phyloP scores from a whole-genome alignment of 30 jellyfish, hydroid and myxozoan genomes.

The Phacellophora camtschatica region DNA sequence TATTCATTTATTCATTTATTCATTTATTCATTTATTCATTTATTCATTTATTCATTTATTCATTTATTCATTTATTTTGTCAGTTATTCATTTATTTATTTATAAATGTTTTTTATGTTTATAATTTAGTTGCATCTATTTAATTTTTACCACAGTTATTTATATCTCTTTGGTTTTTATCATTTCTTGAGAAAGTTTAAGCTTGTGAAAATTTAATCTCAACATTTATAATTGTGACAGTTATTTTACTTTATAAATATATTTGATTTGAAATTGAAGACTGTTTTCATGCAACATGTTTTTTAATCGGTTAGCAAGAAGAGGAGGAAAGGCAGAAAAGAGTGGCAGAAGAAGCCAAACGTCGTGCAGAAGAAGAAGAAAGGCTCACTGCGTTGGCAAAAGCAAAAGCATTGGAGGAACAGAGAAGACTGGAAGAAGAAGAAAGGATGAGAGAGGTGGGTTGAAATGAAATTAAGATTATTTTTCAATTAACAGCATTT shows the following conservation, averaged over 20 bases:
- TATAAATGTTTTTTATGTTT: too few species aligned
- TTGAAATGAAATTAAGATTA: not conserved
- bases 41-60: not conserved
- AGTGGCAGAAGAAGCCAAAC: constrained; percentile 88
- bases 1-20: not conserved
- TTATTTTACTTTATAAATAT: too few species aligned
- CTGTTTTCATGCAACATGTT: not conserved
- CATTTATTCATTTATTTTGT: not conserved
- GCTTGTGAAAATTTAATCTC: not conserved
- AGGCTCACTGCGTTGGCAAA: constrained; percentile 84
- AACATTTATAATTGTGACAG: not conserved
- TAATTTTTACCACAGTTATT: too few species aligned
- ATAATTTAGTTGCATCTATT: too few species aligned
- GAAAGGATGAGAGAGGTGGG: constrained; percentile 74
- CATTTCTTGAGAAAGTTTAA: too few species aligned
- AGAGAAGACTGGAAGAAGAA: constrained; percentile 81
- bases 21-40: not conserved
- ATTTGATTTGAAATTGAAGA: too few species aligned
- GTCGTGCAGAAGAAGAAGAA: constrained; percentile 85
- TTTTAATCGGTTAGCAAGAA: constrained; percentile 49
- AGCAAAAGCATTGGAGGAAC: constrained; percentile 84
- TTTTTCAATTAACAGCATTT: too few species aligned
- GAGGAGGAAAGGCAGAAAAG: constrained; percentile 82
- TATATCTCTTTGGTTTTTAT: too few species aligned
- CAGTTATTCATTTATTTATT: too few species aligned